phyloP scores from a whole-genome alignment of 2,888 invertebrate genomes.

The Lithodes maja region DNA sequence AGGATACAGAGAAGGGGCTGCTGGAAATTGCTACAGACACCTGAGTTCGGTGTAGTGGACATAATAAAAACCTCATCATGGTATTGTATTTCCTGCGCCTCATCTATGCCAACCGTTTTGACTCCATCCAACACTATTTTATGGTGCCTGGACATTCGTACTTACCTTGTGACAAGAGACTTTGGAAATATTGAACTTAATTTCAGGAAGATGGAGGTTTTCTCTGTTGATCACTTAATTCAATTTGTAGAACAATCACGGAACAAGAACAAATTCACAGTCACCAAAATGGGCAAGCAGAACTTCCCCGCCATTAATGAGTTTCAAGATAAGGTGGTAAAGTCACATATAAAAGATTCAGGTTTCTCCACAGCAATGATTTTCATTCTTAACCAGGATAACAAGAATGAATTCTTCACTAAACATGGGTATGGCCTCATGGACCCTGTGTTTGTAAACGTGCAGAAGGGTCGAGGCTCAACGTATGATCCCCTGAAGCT shows the following conservation, averaged over 20 bases:
- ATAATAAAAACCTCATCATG: too few species aligned
- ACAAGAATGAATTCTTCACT: background rate
- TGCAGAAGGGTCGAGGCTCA: constrained; percentile 6
- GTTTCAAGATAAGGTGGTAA: background rate
- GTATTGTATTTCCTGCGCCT: too few species aligned
- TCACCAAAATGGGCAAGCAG: background rate
- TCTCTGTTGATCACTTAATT: background rate
- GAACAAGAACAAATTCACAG: background rate
- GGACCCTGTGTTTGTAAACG: background rate
- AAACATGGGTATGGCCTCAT: background rate
- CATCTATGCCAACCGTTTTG: background rate
- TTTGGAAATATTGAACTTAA: constrained; percentile 16
- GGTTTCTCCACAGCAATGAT: background rate
- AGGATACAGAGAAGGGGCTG: too few species aligned
- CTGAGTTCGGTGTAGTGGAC: too few species aligned
- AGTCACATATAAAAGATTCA: background rate
- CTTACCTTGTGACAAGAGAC: constrained; percentile 17
- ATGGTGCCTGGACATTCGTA: constrained; percentile 27
- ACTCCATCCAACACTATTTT: background rate
- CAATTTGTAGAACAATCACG: background rate
- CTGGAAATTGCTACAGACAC: too few species aligned
- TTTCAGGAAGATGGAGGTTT: background rate
- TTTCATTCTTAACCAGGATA: background rate
- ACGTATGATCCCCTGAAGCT: background rate
- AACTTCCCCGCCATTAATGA: background rate